Base-by-base conservation (phyloP, 2,113 vertebrate species). In the Pollachius pollachius region DNA sequence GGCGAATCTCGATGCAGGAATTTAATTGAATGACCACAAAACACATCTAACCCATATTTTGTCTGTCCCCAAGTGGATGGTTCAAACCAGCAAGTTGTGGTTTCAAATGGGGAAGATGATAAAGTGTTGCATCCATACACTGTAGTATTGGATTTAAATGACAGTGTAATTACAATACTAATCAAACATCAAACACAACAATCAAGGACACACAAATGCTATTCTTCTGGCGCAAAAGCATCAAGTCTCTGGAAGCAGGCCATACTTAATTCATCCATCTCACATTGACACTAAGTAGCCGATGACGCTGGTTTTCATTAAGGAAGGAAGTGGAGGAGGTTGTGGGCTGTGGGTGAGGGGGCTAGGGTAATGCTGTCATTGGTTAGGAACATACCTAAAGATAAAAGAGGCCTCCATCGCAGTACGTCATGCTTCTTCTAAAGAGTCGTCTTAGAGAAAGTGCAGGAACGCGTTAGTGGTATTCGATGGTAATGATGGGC, bases 281-380 rank as follows among this genome's bases (percentile, higher is more conserved):
- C 41, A 57, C 19, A 65, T 68, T n/a, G 65, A 21, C 61, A 56
- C 70, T 52, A 63, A 69, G 75, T 23, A 30, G 61, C 73, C 75
- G 71, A 57, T 5, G 48, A 57, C 65, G 67, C 73, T 81, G 79
- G 62, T 85, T 85, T 75, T 71, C 27, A 87, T 85, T 81, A 65
- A 54, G 25, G 59, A 69, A 60, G 54, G 41, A 48, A 13, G 41
- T 13, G 41, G 41, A 48, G 41, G 41, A 9, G 41, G 41, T 48
- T 48, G 41, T 12, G 41, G 41, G 41, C 9, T 48, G 41, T 7
- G 59, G 64, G 78, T 37, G 59, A 27, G 12, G 41, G 41, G 9
- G 41, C 8, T 2, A 9, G 41, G 11, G 41, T 23, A 23, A 23
- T 23, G 56, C n/a, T 6, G 18, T 21, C 19, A 8, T 13, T 58